These are phyloP conservation scores for Leptinotarsa haldemani DNA, from an alignment of 2,888 invertebrate species.

Conservation along the genomic window DNA sequence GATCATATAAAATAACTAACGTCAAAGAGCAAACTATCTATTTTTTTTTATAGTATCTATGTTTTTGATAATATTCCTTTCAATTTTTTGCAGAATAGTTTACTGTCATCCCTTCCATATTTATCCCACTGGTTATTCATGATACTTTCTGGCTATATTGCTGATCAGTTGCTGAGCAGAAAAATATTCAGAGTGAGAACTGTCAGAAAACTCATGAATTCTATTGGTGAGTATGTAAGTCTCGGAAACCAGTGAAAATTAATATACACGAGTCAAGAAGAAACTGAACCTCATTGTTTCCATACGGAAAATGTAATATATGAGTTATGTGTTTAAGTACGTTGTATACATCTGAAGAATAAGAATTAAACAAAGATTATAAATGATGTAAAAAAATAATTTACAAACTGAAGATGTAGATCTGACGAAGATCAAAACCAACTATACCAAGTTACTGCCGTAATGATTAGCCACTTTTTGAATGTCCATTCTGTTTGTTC, in stretches of 20 bases:
- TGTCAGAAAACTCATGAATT: slow-evolving; percentile 47
- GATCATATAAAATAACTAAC: background rate
- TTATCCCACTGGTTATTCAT: slow-evolving; percentile 79
- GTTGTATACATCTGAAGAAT: too few species aligned
- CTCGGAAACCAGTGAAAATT: background rate
- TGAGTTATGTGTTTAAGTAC: too few species aligned
- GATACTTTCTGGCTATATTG: slow-evolving; percentile 75
- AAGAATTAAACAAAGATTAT: too few species aligned
- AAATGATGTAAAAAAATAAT: too few species aligned
- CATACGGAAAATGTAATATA: too few species aligned
- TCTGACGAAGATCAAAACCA: too few species aligned
- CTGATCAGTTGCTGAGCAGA: slow-evolving; percentile 71
- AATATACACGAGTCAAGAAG: too few species aligned
- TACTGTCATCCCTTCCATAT: slow-evolving; percentile 79
- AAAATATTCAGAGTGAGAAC: slow-evolving; percentile 53
- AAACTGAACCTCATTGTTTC: too few species aligned
- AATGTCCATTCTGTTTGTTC: too few species aligned
- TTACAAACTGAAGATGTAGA: too few species aligned
- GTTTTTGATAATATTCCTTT: background rate
- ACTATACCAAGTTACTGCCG: too few species aligned
- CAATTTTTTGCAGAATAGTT: slow-evolving; percentile 70
- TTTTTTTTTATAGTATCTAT: background rate
- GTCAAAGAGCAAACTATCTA: background rate
- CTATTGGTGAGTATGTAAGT: slow-evolving; percentile 57
- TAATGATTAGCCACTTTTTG: too few species aligned